Evolutionary conservation across 2,797 vertebrate species (phyloP), one percentile per base, ranked within the genome.

Genomic region (Platalea minor): DNA sequence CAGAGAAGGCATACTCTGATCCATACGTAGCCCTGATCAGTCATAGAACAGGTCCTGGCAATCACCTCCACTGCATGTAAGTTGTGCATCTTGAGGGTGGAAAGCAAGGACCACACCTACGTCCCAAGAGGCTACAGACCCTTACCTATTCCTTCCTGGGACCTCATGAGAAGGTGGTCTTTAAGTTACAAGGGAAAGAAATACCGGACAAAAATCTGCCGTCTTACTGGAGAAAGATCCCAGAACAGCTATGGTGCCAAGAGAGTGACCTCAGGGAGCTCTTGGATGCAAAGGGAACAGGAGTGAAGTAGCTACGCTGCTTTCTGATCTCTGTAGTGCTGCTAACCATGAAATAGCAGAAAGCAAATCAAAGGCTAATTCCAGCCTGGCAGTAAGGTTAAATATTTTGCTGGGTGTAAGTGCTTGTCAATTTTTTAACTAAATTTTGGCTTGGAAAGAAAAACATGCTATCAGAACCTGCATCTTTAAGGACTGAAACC

Each of bases 401-500:
- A 97, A 96, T 94, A 95, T 96, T 96, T 96, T 90, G 74, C 80
- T 94, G 74, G 79, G 69, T 84, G 70, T 95, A 95, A 94, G 85
- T 21, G 70, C 88, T 96, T 91, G 93, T 94, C 94, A 91, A 84
- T 95, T 97, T 97, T 94, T 96, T 45, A 89, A 91, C 82, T 91
- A 81, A 91, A 95, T 94, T 96, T 96, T 96, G 94, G 88, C 95
- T 95, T 95, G 80, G 88, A 97, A 95, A 96, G 95, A 93, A 96
- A 97, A 97, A 96, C 88, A 96, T 74, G 91, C 77, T 96, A 97
- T 97, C 96, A 95, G 96, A 96, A 95, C 96, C 94, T 95, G 88
- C 96, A 96, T 95, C 96, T 96, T 96, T 96, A 97, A 97, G 96
- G 96, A 96, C 96, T 96, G 88, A 97, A 96, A 96, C 96, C 96